Percentiles rank a stretch among this genome's conserved stretches.
phyloP scores from a whole-genome alignment of 2,113 vertebrate genomes.

The Cyprinodon brontotheroides region DNA sequence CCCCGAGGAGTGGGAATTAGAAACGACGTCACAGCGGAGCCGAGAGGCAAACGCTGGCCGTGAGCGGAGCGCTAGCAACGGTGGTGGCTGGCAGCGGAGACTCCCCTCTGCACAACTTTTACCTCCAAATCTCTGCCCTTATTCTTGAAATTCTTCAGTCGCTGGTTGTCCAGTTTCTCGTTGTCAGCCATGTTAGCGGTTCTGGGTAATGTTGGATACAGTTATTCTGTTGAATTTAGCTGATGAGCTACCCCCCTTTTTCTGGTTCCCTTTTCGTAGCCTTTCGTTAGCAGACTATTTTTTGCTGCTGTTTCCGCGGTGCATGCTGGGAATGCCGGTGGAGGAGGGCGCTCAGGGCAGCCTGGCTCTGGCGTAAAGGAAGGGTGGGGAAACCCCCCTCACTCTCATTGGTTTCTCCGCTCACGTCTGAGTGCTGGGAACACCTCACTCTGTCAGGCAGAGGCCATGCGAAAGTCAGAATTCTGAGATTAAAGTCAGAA shows the following conservation, averaged over 20 bases:
- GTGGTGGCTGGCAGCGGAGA: slow-evolving; percentile 41
- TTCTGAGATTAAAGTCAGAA: too few relatives aligned
- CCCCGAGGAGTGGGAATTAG: slow-evolving; percentile 69
- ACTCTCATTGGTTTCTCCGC: slow-evolving; percentile 58
- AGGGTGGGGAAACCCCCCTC: slow-evolving; percentile 73
- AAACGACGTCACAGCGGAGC: slow-evolving; percentile 86
- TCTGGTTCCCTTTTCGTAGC: slow-evolving; percentile 68
- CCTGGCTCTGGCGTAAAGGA: slow-evolving; percentile 70
- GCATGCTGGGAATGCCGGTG: slow-evolving; percentile 86
- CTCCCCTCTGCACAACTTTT: slow-evolving; percentile 60
- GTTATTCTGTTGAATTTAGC: slow-evolving; percentile 45
- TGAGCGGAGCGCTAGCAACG: slow-evolving; percentile 33
- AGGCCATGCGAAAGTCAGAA: too few relatives aligned
- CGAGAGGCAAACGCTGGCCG: slow-evolving; percentile 50
- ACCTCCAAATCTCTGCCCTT: slow-evolving; percentile 98
- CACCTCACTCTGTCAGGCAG: background rate
- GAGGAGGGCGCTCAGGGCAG: slow-evolving; percentile 69
- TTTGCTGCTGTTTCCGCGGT: slow-evolving; percentile 79
- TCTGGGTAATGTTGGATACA: slow-evolving; percentile 26
- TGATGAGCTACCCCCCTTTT: slow-evolving; percentile 31
- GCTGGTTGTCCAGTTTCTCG: slow-evolving; percentile 97
- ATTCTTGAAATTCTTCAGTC: slow-evolving; percentile 98
- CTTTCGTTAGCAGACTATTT: slow-evolving; percentile 78
- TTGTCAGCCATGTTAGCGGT: slow-evolving; percentile 90
- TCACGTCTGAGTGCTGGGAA: slow-evolving; percentile 20